Evolutionary conservation across 2,888 invertebrate species (phyloP).

Genomic region (Mythimna albipuncta): DNA sequence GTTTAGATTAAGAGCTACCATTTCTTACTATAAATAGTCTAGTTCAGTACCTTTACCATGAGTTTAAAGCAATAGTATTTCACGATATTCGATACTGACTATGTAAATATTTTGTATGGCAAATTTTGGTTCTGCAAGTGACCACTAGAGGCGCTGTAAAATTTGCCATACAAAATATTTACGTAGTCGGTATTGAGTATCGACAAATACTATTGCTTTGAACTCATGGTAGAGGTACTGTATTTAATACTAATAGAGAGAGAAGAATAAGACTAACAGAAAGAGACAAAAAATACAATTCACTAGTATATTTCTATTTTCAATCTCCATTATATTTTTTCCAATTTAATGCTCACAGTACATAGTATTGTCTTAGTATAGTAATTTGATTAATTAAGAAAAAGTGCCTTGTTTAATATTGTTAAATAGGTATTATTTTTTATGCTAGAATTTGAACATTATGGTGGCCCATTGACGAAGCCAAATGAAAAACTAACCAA

Average conservation of each 20-base stretch:
- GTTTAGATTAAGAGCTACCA: background rate
- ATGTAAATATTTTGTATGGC: no score
- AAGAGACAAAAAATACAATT: background rate
- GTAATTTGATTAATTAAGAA: slow-evolving; percentile 51
- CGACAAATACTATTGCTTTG: no score
- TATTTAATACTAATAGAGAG: background rate
- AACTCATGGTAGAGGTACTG: background rate
- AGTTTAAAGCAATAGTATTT: no score
- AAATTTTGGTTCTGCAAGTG: no score
- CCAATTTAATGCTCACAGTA: slow-evolving; percentile 44
- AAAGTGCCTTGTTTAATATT: slow-evolving; percentile 56
- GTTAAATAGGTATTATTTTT: slow-evolving; percentile 32
- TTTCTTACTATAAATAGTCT: background rate
- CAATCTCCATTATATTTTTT: slow-evolving; percentile 13
- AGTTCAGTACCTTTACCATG: background rate
- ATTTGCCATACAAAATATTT: no score
- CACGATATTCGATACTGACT: no score
- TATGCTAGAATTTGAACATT: background rate
- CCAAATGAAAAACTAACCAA: no score
- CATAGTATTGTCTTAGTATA: slow-evolving; percentile 52
- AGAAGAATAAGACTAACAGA: background rate
- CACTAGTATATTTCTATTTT: slow-evolving; percentile 11
- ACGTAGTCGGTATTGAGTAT: no score
- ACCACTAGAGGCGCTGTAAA: no score
- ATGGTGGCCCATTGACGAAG: no score